phyloP scores from a whole-genome alignment of 2,888 invertebrate species.

The Ommatoiulus sabulosus region DNA sequence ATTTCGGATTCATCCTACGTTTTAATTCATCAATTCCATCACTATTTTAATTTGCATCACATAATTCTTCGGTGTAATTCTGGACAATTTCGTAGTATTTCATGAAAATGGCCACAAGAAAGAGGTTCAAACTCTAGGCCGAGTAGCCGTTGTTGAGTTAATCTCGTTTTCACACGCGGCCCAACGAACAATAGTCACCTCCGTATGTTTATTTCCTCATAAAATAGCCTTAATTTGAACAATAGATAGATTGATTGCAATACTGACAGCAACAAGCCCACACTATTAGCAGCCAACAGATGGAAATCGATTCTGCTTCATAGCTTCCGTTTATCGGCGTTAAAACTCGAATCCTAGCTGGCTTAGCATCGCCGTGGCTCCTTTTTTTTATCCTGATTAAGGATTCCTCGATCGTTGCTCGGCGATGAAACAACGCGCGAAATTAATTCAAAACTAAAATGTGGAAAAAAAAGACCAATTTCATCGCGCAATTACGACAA shows the following conservation, averaged over 20 bases:
- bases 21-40: no score
- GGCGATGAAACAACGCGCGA: slow-evolving; percentile 1
- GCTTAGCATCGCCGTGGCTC: not conserved
- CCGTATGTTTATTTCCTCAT: slow-evolving; percentile 30
- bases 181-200: not conserved
- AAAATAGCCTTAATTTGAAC: slow-evolving; percentile 36
- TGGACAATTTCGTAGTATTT: no score
- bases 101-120: not conserved
- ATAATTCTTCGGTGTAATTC: no score
- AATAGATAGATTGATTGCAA: slow-evolving; percentile 40
- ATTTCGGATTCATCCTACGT: no score
- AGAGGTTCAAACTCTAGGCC: not conserved
- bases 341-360: not conserved
- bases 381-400: not conserved
- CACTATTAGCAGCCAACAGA: slow-evolving; percentile 36
- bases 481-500: slow-evolving; percentile 9
- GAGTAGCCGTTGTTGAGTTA: not conserved
- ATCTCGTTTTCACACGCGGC: slow-evolving; percentile 15
- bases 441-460: slow-evolving; percentile 30
- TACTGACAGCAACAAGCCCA: slow-evolving; percentile 36
- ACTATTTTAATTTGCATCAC: no score
- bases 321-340: not conserved
- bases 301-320: not conserved
- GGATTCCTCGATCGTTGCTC: slow-evolving; percentile 7
- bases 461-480: no score